Evolutionary conservation across 92 coral and sea anemone species (phyloP), one percentile per base, ranked within the genome.

Genomic region (Montipora capitata): DNA sequence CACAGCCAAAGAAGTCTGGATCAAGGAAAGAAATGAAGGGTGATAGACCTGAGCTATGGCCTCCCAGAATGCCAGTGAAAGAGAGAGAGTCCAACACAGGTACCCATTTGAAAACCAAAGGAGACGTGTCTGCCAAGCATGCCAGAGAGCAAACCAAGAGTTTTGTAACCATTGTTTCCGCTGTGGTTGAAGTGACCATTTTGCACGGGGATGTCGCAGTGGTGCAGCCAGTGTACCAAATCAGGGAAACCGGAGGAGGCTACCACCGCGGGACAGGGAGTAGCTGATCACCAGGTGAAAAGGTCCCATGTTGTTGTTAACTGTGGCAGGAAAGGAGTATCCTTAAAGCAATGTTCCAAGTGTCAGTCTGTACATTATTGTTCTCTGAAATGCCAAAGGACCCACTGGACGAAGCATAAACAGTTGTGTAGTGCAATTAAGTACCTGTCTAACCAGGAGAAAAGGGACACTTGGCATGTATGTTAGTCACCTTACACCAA

Each of bases 401-500:
- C 52, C 52, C 52, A 48, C 52, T 48, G 52, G 52, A 20, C 65
- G 63, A 88, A 86, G 70, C 89, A 78, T 70, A 81, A 89, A 74
- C 51, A 51, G 2, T 56, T 92, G 80, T 92, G 91, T 83, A 86
- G 82, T 3, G 93, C 81, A 4, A 84, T 92, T 67, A 54, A 79
- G 45, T 35, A 57, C 20, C 74, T 91, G 81, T 58, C 85, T 42
- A 12, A 68, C 10, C 79, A 77, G 80, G 59, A 72, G 74, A 68
- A 27, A 57, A 76, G 57, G 51, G 86, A 79, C 68, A 84, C 59
- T 72, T 41, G 80, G 77, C 62, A 72, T 71, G 69, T 80, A 91
- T 70, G 80, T 81, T 48, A 85, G 98, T 88, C 98, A 92, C 77
- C 84, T 94, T 7, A 92, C 95, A 54, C 98, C 98, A 43, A 94